Evolutionary conservation across 2,113 vertebrate species (phyloP).

Genomic region (Menura novaehollandiae): DNA sequence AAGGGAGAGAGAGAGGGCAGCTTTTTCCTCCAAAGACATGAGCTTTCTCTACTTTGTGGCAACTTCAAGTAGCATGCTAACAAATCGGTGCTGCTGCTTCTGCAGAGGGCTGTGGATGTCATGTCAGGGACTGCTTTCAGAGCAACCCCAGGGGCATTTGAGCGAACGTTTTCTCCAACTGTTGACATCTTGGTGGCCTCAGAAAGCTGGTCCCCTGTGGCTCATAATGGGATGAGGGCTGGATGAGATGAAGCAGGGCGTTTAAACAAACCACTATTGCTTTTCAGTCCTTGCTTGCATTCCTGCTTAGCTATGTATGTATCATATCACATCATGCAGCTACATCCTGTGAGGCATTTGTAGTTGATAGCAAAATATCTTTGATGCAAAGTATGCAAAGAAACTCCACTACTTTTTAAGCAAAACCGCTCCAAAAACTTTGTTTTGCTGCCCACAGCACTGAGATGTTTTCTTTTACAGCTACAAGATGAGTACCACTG

Average conservation of each 20-base stretch:
- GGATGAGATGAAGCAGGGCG: background rate
- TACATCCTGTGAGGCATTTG: background rate
- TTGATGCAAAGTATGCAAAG: background rate
- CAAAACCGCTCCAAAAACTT: background rate
- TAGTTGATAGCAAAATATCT: background rate
- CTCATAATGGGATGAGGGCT: background rate
- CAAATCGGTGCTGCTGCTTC: background rate
- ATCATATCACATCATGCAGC: background rate
- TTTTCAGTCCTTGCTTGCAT: background rate
- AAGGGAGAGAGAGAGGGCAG: background rate
- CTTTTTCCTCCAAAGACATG: background rate
- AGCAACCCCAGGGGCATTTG: background rate
- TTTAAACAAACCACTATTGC: constrained; percentile 8
- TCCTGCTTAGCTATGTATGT: background rate
- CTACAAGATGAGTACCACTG: background rate
- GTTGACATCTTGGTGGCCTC: constrained; percentile 42
- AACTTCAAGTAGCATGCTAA: background rate
- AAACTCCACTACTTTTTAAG: background rate
- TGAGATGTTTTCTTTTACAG: background rate
- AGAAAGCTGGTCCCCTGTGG: constrained; percentile 23
- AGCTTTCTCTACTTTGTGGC: background rate
- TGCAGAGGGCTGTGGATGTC: background rate
- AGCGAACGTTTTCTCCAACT: background rate
- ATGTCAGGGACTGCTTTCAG: background rate
- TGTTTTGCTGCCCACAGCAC: background rate